These are phyloP conservation scores for Bovichtus variegatus DNA, from an alignment of 2,797 vertebrate species.

Conservation along the genomic window DNA sequence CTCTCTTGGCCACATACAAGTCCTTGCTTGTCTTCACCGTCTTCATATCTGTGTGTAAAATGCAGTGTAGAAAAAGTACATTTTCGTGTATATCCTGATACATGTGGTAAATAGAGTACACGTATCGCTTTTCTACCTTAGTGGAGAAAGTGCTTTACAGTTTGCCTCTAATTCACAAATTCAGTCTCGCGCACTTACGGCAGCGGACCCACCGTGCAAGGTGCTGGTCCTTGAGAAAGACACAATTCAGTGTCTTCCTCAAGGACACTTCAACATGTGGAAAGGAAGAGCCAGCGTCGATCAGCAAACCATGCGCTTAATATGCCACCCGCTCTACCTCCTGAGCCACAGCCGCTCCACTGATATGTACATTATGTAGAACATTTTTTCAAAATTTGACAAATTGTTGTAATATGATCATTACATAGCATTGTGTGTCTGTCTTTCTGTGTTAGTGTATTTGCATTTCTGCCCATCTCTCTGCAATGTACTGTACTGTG, in stretches of 20 bases:
- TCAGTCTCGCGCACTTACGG: neutral
- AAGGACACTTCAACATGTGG: slow-evolving; percentile 3
- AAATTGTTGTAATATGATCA: neutral
- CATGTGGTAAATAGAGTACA: neutral
- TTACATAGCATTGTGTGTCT: neutral
- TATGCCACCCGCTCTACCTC: neutral
- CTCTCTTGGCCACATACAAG: neutral
- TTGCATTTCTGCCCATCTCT: neutral
- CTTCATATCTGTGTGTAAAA: neutral
- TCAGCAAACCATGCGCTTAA: slow-evolving; percentile 23
- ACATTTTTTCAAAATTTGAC: too few species aligned
- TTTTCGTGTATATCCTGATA: neutral
- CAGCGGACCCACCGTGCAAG: neutral
- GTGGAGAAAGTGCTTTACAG: neutral
- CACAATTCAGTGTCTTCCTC: neutral
- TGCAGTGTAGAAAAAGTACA: neutral
- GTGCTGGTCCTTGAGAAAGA: too few species aligned
- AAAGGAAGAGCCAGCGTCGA: slow-evolving; percentile 2
- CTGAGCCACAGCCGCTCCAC: neutral
- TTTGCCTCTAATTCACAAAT: neutral
- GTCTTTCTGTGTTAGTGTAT: neutral
- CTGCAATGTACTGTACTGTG: neutral
- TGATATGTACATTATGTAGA: neutral
- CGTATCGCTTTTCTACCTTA: neutral
- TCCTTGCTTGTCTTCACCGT: neutral